Evolutionary conservation across 53 echinoderm and acorn worm genomes (phyloP), one percentile per base, ranked within the genome.

Genomic region (Hippasteria phrygiana): DNA sequence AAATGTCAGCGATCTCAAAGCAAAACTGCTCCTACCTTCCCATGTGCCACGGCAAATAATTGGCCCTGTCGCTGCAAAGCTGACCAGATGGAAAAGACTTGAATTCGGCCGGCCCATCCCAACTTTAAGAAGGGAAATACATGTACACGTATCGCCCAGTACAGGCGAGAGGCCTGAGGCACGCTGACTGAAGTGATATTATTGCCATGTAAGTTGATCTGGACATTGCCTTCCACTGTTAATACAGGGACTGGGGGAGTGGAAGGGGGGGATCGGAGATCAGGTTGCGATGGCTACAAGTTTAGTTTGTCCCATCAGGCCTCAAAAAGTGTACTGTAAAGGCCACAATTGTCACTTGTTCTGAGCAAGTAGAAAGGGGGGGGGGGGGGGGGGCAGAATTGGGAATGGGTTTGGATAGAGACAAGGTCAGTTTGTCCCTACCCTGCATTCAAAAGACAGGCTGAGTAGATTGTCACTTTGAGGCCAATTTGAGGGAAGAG

Each of bases 111-210:
- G 14, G 37, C 69, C 69, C 17, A 16, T 34, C 34, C 26, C 27
- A 22, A 79, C 37, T 56, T 79, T 79, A n/a, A 59, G 55, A 33
- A 14, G 42, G 43, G 22, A 22, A 26, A 59, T 22, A 34, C 18
- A 55, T 55, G 59, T 79, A 56, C 41, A 37, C 39, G 22, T 38
- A 59, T 79, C 40, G 20, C 62, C 59, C 41, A 62, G 79, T 62
- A 79, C 79, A 62, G 62, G 50, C 47, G 20, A 50, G 27, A 38
- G 38, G 20, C 28, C 39, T 5, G 31, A 29, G 79, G 62, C 37
- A 37, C 17, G 62, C 22, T 38, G 59, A 62, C 59, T 59, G 35
- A 55, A 79, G 33, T 12, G 79, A 79, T 79, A 24, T 26, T 24
- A 79, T 53, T 32, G 37, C 37, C 79, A 79, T 31, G 29, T 17